Conservation (phyloP, 2,113 vertebrate species). For the Odontophorus gujanensis region DNA sequence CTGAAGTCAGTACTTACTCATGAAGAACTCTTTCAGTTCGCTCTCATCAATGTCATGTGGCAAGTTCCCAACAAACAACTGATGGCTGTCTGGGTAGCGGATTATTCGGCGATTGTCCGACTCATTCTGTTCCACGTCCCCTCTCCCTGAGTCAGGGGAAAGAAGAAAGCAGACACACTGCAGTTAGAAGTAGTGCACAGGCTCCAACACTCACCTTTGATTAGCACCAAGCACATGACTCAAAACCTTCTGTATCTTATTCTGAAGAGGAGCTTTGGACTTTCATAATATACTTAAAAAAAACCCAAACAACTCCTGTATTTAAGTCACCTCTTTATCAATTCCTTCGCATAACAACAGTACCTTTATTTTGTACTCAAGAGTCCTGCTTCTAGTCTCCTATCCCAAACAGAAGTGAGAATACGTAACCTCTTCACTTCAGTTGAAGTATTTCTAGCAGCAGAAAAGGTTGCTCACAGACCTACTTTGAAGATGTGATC, state of each 20-base stretch:
- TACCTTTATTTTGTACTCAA: not conserved
- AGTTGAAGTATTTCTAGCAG: rapidly evolving
- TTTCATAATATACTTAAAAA: not conserved
- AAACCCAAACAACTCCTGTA: too few relatives aligned
- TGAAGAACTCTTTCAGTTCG: slow-evolving; percentile 95
- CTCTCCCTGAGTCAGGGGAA: slow-evolving; percentile 77
- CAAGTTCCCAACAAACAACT: slow-evolving; percentile 96
- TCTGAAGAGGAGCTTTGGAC: not conserved
- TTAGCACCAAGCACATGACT: not conserved
- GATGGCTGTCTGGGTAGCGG: slow-evolving; percentile 94
- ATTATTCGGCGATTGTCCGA: slow-evolving; percentile 89
- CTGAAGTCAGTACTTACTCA: slow-evolving; percentile 83
- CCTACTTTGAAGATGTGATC: not conserved
- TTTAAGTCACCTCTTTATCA: not conserved
- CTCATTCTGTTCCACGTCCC: slow-evolving; percentile 87
- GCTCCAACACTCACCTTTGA: rapidly evolving
- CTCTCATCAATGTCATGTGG: slow-evolving; percentile 94
- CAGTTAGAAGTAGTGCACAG: rapidly evolving
- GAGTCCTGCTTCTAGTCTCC: not conserved
- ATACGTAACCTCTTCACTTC: not conserved
- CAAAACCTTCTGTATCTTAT: not conserved
- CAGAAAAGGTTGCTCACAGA: not conserved
- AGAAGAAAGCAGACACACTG: not conserved
- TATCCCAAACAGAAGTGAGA: not conserved
- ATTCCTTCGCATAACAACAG: not conserved